These are phyloP conservation scores for Notodonta ziczac DNA, from an alignment of 2,888 invertebrate genomes.

Conservation along the genomic window DNA sequence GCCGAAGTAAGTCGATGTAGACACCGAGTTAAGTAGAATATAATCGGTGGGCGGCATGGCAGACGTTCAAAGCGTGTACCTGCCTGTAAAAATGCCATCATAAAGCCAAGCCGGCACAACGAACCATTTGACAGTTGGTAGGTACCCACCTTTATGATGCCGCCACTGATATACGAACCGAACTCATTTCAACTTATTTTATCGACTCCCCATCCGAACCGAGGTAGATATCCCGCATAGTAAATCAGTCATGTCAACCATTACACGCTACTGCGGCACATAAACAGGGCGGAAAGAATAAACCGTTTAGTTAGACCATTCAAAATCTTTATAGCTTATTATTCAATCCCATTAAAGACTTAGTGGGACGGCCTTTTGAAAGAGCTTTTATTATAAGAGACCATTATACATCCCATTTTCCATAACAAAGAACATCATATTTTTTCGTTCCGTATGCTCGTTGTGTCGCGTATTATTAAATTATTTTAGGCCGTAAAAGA, in stretches of 20 bases:
- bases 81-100: constrained; percentile 83
- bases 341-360: constrained; percentile 79
- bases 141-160: constrained; percentile 81
- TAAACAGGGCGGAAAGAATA: constrained; percentile 69
- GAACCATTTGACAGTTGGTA: constrained; percentile 82
- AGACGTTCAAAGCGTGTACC: constrained; percentile 78
- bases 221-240: constrained; percentile 60
- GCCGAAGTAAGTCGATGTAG: constrained; percentile 48
- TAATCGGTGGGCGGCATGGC: constrained; percentile 80
- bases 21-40: constrained; percentile 78
- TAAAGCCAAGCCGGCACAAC: constrained; percentile 80
- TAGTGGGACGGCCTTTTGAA: constrained; percentile 74
- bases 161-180: constrained; percentile 77
- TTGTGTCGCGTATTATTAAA: constrained; percentile 72
- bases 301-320: constrained; percentile 75
- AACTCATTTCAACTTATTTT: constrained; percentile 78
- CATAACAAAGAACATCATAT: constrained; percentile 75
- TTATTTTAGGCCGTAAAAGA: constrained; percentile 62
- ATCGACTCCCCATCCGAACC: constrained; percentile 73
- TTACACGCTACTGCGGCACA: constrained; percentile 60
- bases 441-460: constrained; percentile 63
- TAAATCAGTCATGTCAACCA: constrained; percentile 73
- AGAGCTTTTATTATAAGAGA: constrained; percentile 72
- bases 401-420: constrained; percentile 76
- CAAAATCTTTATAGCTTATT: constrained; percentile 80